Evolutionary conservation across 2,888 invertebrate genomes (phyloP).

Genomic region (Megalurothrips usitatus): DNA sequence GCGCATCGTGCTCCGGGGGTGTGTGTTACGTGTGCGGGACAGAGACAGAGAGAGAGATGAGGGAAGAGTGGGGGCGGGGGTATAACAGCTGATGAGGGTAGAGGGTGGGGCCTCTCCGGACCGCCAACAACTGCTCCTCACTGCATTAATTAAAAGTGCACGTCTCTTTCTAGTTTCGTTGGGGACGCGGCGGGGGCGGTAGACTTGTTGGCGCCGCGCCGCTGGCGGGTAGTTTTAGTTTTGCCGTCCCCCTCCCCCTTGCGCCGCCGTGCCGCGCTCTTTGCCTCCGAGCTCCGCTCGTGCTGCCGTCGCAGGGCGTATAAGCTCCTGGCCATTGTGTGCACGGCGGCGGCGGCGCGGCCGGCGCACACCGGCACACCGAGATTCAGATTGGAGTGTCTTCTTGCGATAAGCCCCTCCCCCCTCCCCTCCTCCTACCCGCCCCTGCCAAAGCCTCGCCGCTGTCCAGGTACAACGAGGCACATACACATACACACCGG

Average conservation of each 20-base stretch:
- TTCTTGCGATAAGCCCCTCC: not conserved
- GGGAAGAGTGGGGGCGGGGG: slow-evolving; percentile 13
- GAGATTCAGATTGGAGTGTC: not conserved
- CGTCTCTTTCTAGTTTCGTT: no score
- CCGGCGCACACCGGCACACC: not conserved
- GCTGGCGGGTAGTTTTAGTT: no score
- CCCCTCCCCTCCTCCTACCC: not conserved
- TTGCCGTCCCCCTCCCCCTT: not conserved
- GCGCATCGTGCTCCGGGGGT: no score
- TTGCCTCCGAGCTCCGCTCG: no score
- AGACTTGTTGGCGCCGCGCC: no score
- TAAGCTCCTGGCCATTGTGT: not conserved
- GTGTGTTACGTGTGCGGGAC: not conserved
- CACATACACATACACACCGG: no score
- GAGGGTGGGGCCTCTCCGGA: not conserved
- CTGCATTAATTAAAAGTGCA: not conserved
- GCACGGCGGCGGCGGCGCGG: not conserved
- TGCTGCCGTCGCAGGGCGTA: no score
- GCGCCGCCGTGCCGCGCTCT: not conserved
- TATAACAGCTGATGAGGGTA: no score
- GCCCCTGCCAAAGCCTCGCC: not conserved
- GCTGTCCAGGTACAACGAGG: no score
- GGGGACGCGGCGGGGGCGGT: no score
- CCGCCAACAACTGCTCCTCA: no score
- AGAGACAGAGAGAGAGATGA: slow-evolving; percentile 3